Evolutionary conservation across 2,113 vertebrate species (phyloP).

Genomic region (Coracopsis vasa): DNA sequence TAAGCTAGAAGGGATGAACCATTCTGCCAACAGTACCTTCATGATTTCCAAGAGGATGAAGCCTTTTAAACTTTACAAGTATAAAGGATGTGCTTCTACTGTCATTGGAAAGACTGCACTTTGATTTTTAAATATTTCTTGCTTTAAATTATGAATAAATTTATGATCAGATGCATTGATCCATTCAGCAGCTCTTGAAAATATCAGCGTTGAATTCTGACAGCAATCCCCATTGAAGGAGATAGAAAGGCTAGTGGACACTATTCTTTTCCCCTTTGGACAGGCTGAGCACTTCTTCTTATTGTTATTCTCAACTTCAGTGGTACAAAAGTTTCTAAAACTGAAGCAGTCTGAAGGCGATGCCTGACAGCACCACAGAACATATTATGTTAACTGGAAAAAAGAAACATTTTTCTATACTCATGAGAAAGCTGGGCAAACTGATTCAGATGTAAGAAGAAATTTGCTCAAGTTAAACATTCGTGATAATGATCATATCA

Average conservation of each 20-base stretch:
- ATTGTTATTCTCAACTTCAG: neutral
- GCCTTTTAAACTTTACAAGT: neutral
- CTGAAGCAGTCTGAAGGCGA: neutral
- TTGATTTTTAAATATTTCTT: neutral
- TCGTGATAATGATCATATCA: neutral
- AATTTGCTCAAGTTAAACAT: neutral
- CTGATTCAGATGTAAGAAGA: neutral
- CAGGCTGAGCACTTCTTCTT: neutral
- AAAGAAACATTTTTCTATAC: slow-evolving; percentile 10
- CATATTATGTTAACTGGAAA: neutral
- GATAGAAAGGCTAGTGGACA: neutral
- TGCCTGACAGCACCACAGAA: neutral
- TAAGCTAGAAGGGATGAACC: neutral
- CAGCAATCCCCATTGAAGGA: neutral
- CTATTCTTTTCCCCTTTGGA: neutral
- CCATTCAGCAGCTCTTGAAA: neutral
- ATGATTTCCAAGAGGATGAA: neutral
- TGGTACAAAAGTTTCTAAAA: neutral
- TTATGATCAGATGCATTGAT: neutral
- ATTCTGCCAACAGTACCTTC: neutral
- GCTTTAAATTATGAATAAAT: neutral
- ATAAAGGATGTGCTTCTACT: neutral
- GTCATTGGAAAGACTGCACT: neutral
- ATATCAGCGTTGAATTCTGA: neutral
- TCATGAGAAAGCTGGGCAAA: neutral